Evolutionary conservation across 2,113 vertebrate genomes (phyloP), one percentile per base, ranked within the genome.

Genomic region (Urocynchramus pylzowi): DNA sequence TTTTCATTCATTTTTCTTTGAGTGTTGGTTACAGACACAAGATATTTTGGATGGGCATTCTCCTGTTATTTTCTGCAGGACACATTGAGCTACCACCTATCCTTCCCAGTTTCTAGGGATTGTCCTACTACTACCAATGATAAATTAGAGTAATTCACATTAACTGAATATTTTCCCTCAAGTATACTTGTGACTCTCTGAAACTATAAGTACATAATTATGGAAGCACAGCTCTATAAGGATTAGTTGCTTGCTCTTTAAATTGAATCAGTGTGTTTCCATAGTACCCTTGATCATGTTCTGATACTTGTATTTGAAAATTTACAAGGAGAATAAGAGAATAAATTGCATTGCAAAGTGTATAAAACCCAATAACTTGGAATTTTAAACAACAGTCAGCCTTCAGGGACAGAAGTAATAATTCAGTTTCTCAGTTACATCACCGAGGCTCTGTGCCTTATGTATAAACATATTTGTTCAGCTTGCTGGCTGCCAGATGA

Each of bases 261-360:
- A 95, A 89, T 92, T 90, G 49, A 79, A 82, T 91, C 77, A 79
- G 15, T 64, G 56, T 75, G 60, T 95, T 95, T 86, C 73, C 84
- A 86, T 82, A 91, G 84, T 56, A 90, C 68, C 56, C 67, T 75
- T 52, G 56, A 95, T 92, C 49, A 47, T 30, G 28, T 68, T 87
- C 69, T 5, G 7, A 81, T 49, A 53, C 27, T 78, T 75, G 24
- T 31, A 81, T 87, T 75, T 78, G 84, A 89, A 97, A 89, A 95
- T 82, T 81, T 84, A 79, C 56, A 52, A 64, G 84, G 64, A 68
- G 61, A 86, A 41, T 92, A 78, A 88, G 74, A 53, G 45, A 87
- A 90, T 92, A 89, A 97, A 89, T 71, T 87, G 60, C 47, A 84
- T 23, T 81, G 42, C 5, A 8, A 87, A 71, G 30, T 13, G 14